Conservation (phyloP, 2,888 invertebrate genomes). For the Brachylomia viminalis region DNA sequence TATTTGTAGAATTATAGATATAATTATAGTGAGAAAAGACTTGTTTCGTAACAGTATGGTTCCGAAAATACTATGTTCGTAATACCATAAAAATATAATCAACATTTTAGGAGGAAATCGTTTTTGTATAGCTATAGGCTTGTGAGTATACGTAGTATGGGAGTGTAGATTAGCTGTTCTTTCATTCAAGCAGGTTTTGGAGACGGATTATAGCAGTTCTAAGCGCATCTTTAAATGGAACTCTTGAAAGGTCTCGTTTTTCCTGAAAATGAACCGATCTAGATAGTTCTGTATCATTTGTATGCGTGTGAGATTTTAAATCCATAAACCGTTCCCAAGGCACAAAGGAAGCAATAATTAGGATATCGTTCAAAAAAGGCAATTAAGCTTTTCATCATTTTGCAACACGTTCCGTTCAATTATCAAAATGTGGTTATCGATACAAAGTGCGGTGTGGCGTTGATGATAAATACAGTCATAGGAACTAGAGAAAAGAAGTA, state of each 20-base stretch:
- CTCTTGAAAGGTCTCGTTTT: neutral
- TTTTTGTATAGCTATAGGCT: neutral
- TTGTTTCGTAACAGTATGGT: no score
- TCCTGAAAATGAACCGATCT: neutral
- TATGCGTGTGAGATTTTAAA: neutral
- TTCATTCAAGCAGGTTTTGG: neutral
- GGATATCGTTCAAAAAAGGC: neutral
- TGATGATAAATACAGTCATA: neutral
- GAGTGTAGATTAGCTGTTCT: neutral
- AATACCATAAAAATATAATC: neutral
- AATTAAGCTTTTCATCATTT: neutral
- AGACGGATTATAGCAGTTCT: neutral
- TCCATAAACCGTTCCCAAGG: neutral
- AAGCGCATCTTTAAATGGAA: neutral
- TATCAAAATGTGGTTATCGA: neutral
- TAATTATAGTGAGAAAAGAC: no score
- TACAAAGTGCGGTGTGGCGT: neutral
- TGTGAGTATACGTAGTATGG: no score
- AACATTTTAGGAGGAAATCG: neutral
- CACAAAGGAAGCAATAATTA: neutral
- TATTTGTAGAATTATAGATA: no score
- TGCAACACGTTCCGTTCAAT: neutral
- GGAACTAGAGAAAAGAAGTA: neutral
- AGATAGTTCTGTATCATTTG: neutral
- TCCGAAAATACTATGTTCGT: no score